phyloP scores from a whole-genome alignment of 2,888 invertebrate genomes.

The Griposia aprilina region DNA sequence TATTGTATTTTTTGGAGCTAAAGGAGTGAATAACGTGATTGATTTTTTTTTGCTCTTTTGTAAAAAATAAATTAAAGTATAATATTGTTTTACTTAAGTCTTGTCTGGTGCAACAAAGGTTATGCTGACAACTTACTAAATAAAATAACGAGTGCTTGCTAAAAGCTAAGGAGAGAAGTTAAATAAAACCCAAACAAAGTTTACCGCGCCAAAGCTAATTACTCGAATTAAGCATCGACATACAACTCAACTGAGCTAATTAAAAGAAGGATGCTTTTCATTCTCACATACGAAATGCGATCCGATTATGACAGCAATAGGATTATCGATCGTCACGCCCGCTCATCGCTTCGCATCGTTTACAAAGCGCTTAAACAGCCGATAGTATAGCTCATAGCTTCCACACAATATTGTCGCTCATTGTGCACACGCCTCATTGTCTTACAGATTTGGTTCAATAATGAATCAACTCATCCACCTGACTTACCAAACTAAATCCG shows the following conservation, averaged over 20 bases:
- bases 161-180: neutral
- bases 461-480: slow-evolving; percentile 64
- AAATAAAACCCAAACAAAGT: neutral
- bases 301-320: slow-evolving; percentile 43
- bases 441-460: slow-evolving; percentile 66
- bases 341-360: slow-evolving; percentile 52
- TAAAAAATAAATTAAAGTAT: neutral
- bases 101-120: neutral
- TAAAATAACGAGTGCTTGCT: neutral
- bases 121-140: neutral
- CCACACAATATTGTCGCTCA: slow-evolving; percentile 78
- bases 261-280: slow-evolving; percentile 24
- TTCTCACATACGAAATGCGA: slow-evolving; percentile 23
- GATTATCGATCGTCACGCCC: slow-evolving; percentile 50
- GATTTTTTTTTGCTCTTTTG: no score
- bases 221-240: neutral
- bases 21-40: slow-evolving; percentile 36
- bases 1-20: slow-evolving; percentile 54
- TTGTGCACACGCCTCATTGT: slow-evolving; percentile 79
- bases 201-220: neutral
- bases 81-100: neutral
- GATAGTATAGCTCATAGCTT: slow-evolving; percentile 73
- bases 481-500: slow-evolving; percentile 37
- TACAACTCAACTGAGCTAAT: slow-evolving; percentile 31
- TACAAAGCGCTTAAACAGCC: slow-evolving; percentile 63